phyloP scores from a whole-genome alignment of 2,888 invertebrate genomes.

The Acrobasis suavella region DNA sequence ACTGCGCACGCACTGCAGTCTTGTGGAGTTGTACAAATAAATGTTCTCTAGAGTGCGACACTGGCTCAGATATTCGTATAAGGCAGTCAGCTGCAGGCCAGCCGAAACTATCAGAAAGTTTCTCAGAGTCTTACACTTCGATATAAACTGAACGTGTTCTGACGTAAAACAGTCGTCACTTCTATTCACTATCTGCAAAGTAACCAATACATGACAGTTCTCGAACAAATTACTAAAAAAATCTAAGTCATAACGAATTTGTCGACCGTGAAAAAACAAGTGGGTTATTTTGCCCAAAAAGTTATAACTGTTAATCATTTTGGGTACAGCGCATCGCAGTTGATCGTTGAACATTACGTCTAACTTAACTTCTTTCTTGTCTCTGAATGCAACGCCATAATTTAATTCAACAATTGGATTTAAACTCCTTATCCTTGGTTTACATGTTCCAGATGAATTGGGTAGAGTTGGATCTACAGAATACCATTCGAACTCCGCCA shows the following conservation, averaged over 20 bases:
- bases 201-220: not conserved
- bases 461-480: not conserved
- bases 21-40: not conserved
- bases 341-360: not conserved
- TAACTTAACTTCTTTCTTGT: not conserved
- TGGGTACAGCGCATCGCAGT: too few relatives aligned
- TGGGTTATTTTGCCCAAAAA: too few relatives aligned
- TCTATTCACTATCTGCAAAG: not conserved
- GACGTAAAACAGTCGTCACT: too few relatives aligned
- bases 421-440: too few relatives aligned
- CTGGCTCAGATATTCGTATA: not conserved
- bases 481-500: not conserved
- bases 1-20: not conserved
- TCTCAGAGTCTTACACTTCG: not conserved
- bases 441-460: not conserved
- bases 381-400: not conserved
- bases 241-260: not conserved
- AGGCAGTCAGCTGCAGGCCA: too few relatives aligned
- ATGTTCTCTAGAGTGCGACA: not conserved
- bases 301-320: too few relatives aligned
- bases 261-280: not conserved
- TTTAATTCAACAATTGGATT: not conserved
- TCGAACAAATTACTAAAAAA: not conserved
- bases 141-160: not conserved
- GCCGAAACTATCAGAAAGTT: not conserved